phyloP scores from a whole-genome alignment of 2,113 vertebrate species.

The Clarias batrachus region DNA sequence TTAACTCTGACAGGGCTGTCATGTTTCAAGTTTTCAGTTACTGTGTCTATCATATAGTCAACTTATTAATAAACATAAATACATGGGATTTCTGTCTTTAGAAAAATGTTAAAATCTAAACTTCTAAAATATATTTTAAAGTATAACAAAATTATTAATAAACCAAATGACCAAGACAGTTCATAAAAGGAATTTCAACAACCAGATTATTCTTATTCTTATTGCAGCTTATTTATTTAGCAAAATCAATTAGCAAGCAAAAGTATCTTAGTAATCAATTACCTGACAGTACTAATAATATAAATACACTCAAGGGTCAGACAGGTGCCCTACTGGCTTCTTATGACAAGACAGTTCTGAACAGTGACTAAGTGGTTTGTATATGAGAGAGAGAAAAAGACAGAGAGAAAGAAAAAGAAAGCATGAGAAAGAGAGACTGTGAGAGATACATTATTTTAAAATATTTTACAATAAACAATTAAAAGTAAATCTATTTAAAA shows the following conservation, averaged over 20 bases:
- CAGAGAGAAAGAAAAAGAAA: slow-evolving; percentile 12
- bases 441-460: background rate
- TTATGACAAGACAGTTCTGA: slow-evolving; percentile 47
- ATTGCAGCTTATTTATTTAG: background rate
- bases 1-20: background rate
- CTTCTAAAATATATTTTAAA: background rate
- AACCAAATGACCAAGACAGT: no score
- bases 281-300: background rate
- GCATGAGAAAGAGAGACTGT: background rate
- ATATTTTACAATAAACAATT: background rate
- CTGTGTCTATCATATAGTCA: background rate
- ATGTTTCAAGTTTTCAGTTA: slow-evolving; percentile 18
- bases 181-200: background rate
- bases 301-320: slow-evolving; percentile 15
- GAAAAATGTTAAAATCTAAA: no score
- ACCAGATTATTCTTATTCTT: background rate
- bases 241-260: background rate
- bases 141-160: background rate
- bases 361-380: slow-evolving; percentile 15
- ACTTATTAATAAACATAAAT: background rate
- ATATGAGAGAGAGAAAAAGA: slow-evolving; percentile 5
- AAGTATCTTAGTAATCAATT: background rate
- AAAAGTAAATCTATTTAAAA: background rate
- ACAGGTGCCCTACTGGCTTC: background rate
- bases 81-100: background rate